Percentiles rank a stretch among this genome's conserved stretches.
Evolutionary conservation across 2,113 vertebrate genomes (phyloP).

Genomic region (Pluvianellus socialis): DNA sequence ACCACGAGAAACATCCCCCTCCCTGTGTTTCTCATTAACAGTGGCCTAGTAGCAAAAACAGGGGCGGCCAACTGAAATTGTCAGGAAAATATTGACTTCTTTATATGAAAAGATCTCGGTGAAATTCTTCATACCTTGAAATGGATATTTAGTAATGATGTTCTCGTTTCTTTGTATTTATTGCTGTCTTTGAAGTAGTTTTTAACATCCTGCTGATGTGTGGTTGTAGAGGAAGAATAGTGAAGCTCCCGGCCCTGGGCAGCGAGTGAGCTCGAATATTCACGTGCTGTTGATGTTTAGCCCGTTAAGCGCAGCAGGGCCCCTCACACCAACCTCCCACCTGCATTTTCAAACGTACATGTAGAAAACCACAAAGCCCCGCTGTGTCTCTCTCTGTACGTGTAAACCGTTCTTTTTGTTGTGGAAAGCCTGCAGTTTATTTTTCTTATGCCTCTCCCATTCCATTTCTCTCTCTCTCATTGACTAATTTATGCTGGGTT

Average conservation of each 20-base stretch:
- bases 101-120: slow-evolving; percentile 17
- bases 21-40: background rate
- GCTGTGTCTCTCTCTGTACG: background rate
- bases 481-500: slow-evolving; percentile 65
- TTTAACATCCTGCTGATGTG: slow-evolving; percentile 41
- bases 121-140: slow-evolving; percentile 39
- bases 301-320: background rate
- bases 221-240: slow-evolving; percentile 8
- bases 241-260: background rate
- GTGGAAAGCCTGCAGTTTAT: slow-evolving; percentile 27
- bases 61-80: background rate
- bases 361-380: background rate
- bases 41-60: slow-evolving; percentile 16
- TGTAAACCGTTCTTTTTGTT: background rate
- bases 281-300: background rate
- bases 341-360: background rate
- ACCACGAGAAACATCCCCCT: background rate
- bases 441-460: slow-evolving; percentile 50
- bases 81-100: slow-evolving; percentile 48
- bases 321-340: background rate
- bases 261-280: background rate
- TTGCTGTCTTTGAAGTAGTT: slow-evolving; percentile 20
- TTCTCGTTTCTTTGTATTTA: slow-evolving; percentile 49
- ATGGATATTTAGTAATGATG: slow-evolving; percentile 18
- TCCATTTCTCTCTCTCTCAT: slow-evolving; percentile 46